Evolutionary conservation across 2,797 vertebrate genomes (phyloP).

Genomic region (Microcaecilia unicolor): DNA sequence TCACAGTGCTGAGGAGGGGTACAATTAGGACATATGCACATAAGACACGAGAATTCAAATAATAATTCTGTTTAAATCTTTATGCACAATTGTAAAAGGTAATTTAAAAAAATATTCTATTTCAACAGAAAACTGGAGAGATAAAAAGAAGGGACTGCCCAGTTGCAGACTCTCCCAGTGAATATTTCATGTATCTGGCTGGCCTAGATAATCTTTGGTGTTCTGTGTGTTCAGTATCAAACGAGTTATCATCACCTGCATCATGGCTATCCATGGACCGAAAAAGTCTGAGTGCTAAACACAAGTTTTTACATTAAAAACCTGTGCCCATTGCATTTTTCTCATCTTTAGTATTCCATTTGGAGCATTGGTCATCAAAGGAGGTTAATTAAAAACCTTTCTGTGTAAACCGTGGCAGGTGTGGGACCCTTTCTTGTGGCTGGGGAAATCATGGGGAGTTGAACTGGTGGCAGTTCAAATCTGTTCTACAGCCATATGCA

Average conservation of each 20-base stretch:
- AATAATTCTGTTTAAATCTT: constrained; percentile 39
- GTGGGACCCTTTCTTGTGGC: too few species aligned
- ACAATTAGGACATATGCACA: constrained; percentile 62
- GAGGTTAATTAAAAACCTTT: constrained; percentile 68
- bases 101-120: background rate
- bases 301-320: constrained; percentile 91
- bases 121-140: background rate
- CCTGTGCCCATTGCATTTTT: constrained; percentile 59
- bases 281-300: constrained; percentile 63
- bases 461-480: too few species aligned
- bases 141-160: too few species aligned
- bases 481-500: too few species aligned
- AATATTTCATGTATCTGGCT: constrained; percentile 90
- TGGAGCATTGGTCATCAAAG: constrained; percentile 51
- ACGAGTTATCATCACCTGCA: constrained; percentile 31
- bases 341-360: constrained; percentile 54
- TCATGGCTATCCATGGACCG: constrained; percentile 61
- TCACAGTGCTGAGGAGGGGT: too few species aligned
- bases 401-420: constrained; percentile 31
- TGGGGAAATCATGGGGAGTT: background rate
- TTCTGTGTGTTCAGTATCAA: constrained; percentile 24
- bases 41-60: constrained; percentile 69
- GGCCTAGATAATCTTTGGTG: constrained; percentile 80
- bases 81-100: background rate
- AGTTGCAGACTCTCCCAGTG: constrained; percentile 52